Conservation (phyloP, 2,113 vertebrate species). For the Phalacrocorax pelagicus region DNA sequence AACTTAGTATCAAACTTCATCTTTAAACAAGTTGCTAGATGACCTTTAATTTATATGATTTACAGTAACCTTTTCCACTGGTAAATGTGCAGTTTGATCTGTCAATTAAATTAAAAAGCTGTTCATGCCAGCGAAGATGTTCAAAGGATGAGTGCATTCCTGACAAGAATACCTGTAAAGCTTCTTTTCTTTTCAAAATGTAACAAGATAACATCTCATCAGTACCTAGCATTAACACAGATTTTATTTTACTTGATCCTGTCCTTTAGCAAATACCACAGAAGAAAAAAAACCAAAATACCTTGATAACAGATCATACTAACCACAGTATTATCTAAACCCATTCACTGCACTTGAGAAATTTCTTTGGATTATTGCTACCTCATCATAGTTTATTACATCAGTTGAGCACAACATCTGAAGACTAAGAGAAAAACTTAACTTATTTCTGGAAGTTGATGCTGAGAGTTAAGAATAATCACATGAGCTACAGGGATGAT, state of each 20-base stretch:
- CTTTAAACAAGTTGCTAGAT: not conserved
- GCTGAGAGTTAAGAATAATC: not conserved
- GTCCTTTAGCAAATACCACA: not conserved
- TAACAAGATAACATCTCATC: constrained; percentile 22
- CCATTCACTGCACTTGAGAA: not conserved
- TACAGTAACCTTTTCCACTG: constrained; percentile 41
- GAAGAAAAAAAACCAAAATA: not conserved
- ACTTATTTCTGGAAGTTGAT: not conserved
- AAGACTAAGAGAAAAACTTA: not conserved
- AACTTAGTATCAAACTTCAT: constrained; percentile 1
- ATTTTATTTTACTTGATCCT: not conserved
- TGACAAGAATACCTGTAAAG: not conserved
- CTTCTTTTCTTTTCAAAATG: not conserved
- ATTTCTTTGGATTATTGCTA: not conserved
- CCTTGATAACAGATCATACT: not conserved
- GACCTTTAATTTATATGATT: constrained; percentile 32
- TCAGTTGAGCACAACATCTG: not conserved
- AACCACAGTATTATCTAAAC: not conserved
- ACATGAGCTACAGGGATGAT: not conserved
- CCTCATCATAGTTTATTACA: not conserved
- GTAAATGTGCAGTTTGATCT: constrained; percentile 16
- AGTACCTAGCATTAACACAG: not conserved
- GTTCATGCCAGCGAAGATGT: not conserved
- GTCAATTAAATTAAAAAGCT: constrained; percentile 45
- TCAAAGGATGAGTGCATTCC: not conserved